Evolutionary conservation across 2,888 invertebrate species (phyloP), one percentile per base, ranked within the genome.

Genomic region (Mythimna vitellina): DNA sequence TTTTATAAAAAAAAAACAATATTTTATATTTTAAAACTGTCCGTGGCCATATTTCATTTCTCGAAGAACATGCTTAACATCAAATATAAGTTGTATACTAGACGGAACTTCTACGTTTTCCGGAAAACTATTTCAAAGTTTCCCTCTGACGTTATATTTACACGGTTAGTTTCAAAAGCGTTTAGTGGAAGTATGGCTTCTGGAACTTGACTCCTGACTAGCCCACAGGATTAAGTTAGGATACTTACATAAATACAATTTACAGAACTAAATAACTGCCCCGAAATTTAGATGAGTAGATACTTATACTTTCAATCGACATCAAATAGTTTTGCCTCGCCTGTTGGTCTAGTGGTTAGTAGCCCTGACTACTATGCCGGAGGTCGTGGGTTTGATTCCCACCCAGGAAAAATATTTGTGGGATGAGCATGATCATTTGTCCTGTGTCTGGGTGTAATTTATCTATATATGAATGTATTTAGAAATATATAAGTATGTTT

Each of bases 191-290:
- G 56, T 76, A 71, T 67, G 69, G 64, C 35, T 57, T 65, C 62
- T 12, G 38, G 49, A 57, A 56, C 58, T 70, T 79, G 80, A 78
- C 69, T 77, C 66, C 62, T 42, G 78, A 70, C 70, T 66, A 60
- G 64, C 62, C 53, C 61, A 78, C 65, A 70, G 81, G 86, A 85
- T 85, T 87, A 46, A 6, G 1, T 54, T 17, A 20, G 49, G 3
- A 5, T 14, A 85, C 65, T 1, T 38, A 70, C 17, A 9, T 42
- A n/a, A 17, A 53, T 66, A 69, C 69, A 67, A 68, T 74, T 67
- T 64, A 7, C 0, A 3, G 46, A 49, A 56, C 20, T 46, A 46
- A 49, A 35, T 22, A 22, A 5, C 22, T 12, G 6, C 10, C 12
- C 7, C 7, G 8, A 29, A 2, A 25, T 35, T 46, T 53, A 46